phyloP scores from a whole-genome alignment of 2,113 vertebrate genomes.

The Trematocara macrostoma region DNA sequence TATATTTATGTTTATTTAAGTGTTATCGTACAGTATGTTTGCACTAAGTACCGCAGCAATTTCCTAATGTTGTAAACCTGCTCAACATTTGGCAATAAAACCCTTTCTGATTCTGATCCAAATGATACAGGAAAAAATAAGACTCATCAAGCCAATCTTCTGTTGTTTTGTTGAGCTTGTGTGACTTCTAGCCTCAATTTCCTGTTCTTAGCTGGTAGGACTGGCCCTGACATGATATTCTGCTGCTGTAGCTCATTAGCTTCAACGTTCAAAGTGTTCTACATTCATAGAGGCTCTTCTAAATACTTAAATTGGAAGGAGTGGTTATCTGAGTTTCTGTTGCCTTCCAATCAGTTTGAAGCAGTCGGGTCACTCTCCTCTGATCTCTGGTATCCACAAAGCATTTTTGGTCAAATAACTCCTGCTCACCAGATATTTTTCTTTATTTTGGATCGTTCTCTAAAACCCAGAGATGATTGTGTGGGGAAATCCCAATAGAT shows the following conservation, averaged over 20 bases:
- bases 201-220: background rate
- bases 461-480: background rate
- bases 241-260: background rate
- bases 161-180: background rate
- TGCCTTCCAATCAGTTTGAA: background rate
- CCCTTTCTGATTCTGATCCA: background rate
- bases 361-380: background rate
- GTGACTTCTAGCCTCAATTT: background rate
- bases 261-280: background rate
- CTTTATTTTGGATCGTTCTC: background rate
- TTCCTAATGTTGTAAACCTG: too few species aligned
- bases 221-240: background rate
- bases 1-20: too few species aligned
- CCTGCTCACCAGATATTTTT: background rate
- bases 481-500: background rate
- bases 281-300: background rate
- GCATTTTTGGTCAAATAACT: background rate
- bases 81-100: too few species aligned
- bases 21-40: too few species aligned
- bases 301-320: background rate
- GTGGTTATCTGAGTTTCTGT: background rate
- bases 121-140: background rate
- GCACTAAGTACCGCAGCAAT: too few species aligned
- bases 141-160: background rate
- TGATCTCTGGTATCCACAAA: background rate